Conservation (phyloP, 2,113 vertebrate genomes). For the Notechis scutatus region DNA sequence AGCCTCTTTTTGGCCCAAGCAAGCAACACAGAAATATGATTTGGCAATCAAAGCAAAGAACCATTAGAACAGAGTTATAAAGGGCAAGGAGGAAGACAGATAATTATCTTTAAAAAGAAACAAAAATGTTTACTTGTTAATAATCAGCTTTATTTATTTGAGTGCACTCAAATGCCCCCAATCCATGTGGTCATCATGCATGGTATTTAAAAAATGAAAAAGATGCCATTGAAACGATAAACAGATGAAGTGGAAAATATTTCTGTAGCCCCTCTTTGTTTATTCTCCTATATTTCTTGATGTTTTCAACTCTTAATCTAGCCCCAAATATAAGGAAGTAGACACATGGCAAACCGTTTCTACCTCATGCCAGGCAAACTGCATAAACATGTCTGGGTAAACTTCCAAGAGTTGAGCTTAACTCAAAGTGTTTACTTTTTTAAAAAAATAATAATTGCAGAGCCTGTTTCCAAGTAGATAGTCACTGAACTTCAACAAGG, state of each 20-base stretch:
- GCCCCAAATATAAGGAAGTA: neutral
- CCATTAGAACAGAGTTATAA: neutral
- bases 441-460: neutral
- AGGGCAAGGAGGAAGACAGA: neutral
- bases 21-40: neutral
- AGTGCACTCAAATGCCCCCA: neutral
- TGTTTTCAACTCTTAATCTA: neutral
- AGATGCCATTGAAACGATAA: neutral
- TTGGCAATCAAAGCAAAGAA: neutral
- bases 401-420: neutral
- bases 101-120: neutral
- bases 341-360: neutral
- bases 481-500: neutral
- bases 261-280: neutral
- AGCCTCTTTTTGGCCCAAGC: neutral
- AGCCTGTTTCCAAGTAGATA: neutral
- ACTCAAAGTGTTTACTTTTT: neutral
- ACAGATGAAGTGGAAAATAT: neutral
- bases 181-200: neutral
- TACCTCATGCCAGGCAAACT: neutral
- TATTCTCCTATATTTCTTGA: neutral
- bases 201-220: neutral
- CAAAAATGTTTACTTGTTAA: neutral
- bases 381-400: neutral
- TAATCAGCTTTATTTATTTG: neutral